phyloP scores from a whole-genome alignment of 2,888 invertebrate genomes.

The Standfussiana lucernea region DNA sequence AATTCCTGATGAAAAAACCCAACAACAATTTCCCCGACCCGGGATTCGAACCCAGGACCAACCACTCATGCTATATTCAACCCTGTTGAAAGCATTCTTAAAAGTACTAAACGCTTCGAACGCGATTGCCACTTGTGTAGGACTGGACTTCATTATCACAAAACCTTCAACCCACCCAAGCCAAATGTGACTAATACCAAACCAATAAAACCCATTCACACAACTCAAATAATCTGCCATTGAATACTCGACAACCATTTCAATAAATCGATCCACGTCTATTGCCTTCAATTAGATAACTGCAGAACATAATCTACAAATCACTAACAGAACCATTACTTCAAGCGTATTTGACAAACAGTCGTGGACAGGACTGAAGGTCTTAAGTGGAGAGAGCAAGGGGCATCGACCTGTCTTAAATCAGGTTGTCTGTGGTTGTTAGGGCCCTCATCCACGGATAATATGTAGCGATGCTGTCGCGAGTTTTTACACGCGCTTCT shows the following conservation, averaged over 20 bases:
- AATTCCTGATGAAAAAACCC: too few species aligned
- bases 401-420: conserved; percentile 83
- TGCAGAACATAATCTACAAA: conserved; percentile 58
- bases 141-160: background rate
- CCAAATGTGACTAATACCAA: conserved; percentile 15
- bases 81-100: too few species aligned
- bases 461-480: background rate
- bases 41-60: too few species aligned
- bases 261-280: conserved; percentile 52
- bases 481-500: background rate
- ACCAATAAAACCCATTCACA: conserved; percentile 23
- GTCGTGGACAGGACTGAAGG: conserved; percentile 48
- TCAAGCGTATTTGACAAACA: conserved; percentile 66
- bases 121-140: background rate
- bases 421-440: conserved; percentile 85
- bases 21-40: too few species aligned
- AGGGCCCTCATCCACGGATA: conserved; percentile 23
- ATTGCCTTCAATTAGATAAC: conserved; percentile 62
- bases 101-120: background rate
- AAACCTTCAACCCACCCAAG: background rate
- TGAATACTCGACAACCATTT: conserved; percentile 35
- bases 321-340: conserved; percentile 61
- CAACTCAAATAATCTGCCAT: conserved; percentile 20
- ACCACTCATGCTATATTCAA: too few species aligned
- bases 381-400: conserved; percentile 68